Conservation (phyloP, 2,113 vertebrate genomes). For the Oxyruncus cristatus region DNA sequence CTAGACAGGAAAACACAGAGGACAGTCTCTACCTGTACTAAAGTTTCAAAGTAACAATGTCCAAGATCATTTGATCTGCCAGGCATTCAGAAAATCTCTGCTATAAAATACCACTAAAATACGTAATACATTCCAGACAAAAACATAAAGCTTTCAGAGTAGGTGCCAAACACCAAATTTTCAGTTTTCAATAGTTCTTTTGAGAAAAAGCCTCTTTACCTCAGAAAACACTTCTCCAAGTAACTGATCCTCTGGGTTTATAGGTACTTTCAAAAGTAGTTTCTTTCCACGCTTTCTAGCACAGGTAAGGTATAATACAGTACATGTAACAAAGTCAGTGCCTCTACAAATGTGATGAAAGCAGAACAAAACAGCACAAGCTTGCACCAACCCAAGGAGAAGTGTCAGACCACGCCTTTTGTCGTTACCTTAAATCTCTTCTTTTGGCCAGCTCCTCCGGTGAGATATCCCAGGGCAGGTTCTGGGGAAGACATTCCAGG, state of each 20-base stretch:
- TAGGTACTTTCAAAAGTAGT: background rate
- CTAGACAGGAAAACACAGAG: background rate
- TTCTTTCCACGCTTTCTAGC: background rate
- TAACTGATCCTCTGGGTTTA: background rate
- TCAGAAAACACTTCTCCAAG: background rate
- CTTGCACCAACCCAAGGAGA: background rate
- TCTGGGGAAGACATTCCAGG: slow-evolving; percentile 86
- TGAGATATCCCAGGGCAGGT: slow-evolving; percentile 87
- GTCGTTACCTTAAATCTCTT: slow-evolving; percentile 87
- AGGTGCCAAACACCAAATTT: slow-evolving; percentile 18
- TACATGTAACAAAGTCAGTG: background rate
- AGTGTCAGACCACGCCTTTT: background rate
- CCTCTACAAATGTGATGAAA: background rate
- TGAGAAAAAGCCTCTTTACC: slow-evolving; percentile 12
- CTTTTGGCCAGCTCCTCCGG: slow-evolving; percentile 80
- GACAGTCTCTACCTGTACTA: background rate
- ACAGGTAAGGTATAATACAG: background rate
- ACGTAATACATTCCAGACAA: slow-evolving; percentile 66
- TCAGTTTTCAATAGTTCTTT: slow-evolving; percentile 40
- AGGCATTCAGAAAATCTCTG: slow-evolving; percentile 71
- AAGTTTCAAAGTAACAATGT: background rate
- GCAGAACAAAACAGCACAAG: background rate
- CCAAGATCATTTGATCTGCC: slow-evolving; percentile 7
- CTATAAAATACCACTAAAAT: slow-evolving; percentile 74
- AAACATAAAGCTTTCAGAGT: slow-evolving; percentile 73